A percentile compares a stretch with the other conserved stretches of the same genome.
Evolutionary conservation across 1,140 invertebrate genomes (phyloP).

Genomic region (Chironomus striatipennis): DNA sequence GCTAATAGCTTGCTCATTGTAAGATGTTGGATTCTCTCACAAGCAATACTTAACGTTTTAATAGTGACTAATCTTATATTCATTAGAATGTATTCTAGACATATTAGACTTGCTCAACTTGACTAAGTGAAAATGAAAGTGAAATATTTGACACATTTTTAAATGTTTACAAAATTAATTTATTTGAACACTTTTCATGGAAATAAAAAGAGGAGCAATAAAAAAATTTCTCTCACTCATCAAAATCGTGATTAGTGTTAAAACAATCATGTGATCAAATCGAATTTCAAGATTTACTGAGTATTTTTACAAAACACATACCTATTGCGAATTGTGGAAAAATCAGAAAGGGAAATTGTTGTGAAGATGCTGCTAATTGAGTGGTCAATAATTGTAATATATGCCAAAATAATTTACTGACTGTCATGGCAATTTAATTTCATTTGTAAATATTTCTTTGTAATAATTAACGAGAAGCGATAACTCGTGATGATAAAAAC

Average conservation of each 20-base stretch:
- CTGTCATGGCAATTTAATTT: not conserved
- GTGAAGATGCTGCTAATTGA: not conserved
- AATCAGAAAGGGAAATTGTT: not conserved
- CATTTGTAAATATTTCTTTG: not conserved
- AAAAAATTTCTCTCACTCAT: not conserved
- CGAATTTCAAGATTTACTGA: not conserved
- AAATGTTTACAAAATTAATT: no score
- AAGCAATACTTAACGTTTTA: no score
- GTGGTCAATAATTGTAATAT: not conserved
- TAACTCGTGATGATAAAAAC: not conserved
- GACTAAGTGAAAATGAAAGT: no score
- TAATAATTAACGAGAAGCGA: not conserved
- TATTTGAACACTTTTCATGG: no score
- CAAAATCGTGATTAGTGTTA: not conserved
- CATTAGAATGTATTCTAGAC: no score
- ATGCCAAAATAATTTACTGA: no score
- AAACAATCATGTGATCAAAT: not conserved
- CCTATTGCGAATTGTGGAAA: not conserved
- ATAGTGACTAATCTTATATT: no score
- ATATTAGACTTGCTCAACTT: no score
- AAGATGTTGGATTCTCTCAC: no score
- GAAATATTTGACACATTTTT: no score
- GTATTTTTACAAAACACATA: not conserved
- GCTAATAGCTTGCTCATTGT: no score
- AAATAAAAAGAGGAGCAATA: no score